Conservation (phyloP, 92 coral and sea anemone species). For the Zoanthus sociatus region DNA sequence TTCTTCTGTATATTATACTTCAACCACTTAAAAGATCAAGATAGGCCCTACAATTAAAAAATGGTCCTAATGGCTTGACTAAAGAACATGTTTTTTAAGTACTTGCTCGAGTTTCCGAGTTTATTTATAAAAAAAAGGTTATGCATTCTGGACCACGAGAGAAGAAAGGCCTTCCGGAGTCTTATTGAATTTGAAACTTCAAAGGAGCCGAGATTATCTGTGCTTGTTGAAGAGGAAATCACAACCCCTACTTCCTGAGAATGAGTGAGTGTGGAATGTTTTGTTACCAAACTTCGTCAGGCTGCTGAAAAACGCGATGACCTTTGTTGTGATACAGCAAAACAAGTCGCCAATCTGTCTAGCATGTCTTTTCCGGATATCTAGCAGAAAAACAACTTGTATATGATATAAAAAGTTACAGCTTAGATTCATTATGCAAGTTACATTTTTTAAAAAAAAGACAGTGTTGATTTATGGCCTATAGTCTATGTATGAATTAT, state of each 20-base stretch:
- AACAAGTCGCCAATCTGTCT: conserved; percentile 10
- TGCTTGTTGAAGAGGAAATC: neutral
- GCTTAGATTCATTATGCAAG: neutral
- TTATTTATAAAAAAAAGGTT: conserved; percentile 20
- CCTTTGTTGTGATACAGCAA: conserved; percentile 16
- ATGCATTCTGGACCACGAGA: neutral
- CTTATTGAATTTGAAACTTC: conserved; percentile 44
- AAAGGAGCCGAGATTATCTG: conserved; percentile 44
- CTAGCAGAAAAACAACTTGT: neutral
- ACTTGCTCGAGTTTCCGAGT: conserved; percentile 15
- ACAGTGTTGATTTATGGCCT: neutral
- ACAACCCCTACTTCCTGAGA: conserved; percentile 17
- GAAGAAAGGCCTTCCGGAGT: conserved; percentile 47
- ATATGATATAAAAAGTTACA: neutral
- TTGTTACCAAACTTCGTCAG: conserved; percentile 20
- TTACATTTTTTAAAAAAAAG: neutral
- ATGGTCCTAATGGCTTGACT: conserved; percentile 13
- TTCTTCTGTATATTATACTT: conserved; percentile 16
- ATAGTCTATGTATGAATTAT: neutral
- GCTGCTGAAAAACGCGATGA: neutral
- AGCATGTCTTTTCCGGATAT: conserved; percentile 13
- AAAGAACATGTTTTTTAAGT: neutral
- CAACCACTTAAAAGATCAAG: conserved; percentile 25
- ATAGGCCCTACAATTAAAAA: conserved; percentile 28
- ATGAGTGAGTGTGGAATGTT: conserved; percentile 8